Percentiles rank a stretch among this genome's conserved stretches.
Evolutionary conservation across 1,140 invertebrate genomes (phyloP).

Genomic region (Pachypeltis micranthus): DNA sequence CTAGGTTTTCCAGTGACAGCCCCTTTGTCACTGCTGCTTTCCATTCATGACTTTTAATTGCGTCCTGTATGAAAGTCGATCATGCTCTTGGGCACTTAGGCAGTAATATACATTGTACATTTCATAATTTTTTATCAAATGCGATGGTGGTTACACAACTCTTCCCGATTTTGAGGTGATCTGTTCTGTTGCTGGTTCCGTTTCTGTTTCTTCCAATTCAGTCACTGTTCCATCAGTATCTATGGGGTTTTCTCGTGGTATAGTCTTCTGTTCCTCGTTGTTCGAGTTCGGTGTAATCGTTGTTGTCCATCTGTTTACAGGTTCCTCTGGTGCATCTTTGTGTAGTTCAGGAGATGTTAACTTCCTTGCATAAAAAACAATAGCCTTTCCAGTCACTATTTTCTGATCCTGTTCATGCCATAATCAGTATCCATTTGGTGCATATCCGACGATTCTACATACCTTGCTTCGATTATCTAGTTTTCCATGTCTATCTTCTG

Average conservation of each 20-base stretch:
- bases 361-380: neutral
- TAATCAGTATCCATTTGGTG: neutral
- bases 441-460: neutral
- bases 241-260: neutral
- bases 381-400: neutral
- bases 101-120: constrained; percentile 3
- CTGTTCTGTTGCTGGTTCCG: neutral
- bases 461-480: neutral
- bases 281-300: neutral
- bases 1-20: constrained; percentile 17
- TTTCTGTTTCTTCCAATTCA: neutral
- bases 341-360: neutral
- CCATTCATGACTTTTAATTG: constrained; percentile 26
- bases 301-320: neutral
- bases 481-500: neutral
- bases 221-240: neutral
- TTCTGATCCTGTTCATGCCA: neutral
- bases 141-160: neutral
- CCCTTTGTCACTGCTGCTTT: constrained; percentile 22
- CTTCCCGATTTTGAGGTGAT: neutral
- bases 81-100: neutral
- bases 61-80: constrained; percentile 21
- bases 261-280: neutral
- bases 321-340: neutral
- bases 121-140: neutral